Conservation (phyloP, 1,140 invertebrate genomes). For the Zaprionus capensis region DNA sequence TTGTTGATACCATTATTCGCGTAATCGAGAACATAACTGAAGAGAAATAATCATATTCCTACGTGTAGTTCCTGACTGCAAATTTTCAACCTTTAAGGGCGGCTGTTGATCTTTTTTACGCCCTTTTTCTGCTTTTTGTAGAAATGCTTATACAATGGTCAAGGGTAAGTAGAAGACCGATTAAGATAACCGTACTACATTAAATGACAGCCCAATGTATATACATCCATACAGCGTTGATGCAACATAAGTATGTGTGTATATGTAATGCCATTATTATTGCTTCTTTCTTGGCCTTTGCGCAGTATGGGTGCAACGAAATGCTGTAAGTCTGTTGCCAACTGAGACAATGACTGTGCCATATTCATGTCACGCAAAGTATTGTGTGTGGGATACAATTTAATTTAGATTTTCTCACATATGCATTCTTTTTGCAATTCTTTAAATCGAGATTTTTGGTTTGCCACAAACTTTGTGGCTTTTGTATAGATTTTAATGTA, state of each 20-base stretch:
- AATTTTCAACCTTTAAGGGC: too few relatives aligned
- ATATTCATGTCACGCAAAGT: conserved; percentile 5
- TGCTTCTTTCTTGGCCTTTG: neutral
- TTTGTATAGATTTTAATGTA: neutral
- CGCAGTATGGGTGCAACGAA: neutral
- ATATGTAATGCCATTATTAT: neutral
- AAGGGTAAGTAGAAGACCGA: neutral
- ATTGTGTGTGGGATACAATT: neutral
- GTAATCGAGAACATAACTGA: too few relatives aligned
- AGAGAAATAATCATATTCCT: neutral
- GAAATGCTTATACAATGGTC: neutral
- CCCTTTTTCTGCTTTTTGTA: neutral
- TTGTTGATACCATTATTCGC: too few relatives aligned
- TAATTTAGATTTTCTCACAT: conserved; percentile 2
- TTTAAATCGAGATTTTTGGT: conserved; percentile 58
- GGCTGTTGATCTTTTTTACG: neutral
- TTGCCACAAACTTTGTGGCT: conserved; percentile 29
- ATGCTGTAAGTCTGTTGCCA: neutral
- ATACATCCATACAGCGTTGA: too few relatives aligned
- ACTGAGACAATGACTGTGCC: conserved; percentile 1
- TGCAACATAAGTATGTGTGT: neutral
- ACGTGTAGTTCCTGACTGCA: too few relatives aligned
- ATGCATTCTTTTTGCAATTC: conserved; percentile 62
- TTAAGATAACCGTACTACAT: neutral
- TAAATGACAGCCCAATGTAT: neutral